Base-by-base conservation (phyloP, 2,113 vertebrate genomes). In the Vulpes vulpes region DNA sequence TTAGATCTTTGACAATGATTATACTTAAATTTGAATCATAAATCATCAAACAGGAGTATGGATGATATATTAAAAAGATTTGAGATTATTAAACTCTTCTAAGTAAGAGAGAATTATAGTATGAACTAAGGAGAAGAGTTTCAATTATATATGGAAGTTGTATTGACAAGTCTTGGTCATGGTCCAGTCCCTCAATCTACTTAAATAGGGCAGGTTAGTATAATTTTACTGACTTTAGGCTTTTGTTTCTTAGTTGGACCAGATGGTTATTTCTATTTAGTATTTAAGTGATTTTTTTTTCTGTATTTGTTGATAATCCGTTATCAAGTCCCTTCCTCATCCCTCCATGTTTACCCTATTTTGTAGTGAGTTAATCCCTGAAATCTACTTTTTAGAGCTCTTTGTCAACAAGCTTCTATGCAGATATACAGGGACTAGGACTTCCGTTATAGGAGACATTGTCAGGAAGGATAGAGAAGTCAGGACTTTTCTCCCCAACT, bases 171-270 rank as follows among this genome's bases (percentile, higher is more conserved):
- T 73, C 11, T 84, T 65, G 23, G 11, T 95, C 30, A n/a, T 67
- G 4, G 57, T 81, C 10, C 62, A 76, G 20, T 65, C 3, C 8
- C 2, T 85, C 80, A 27, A 89, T 69, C n/a, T 60, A 49, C 15
- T 89, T 69, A 85, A 88, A 43, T n/a, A 95, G 60, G 12, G 11
- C 0, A 80, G 30, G 3, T 62, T 91, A 78, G 57, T 35, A 62
- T 69, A 64, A 43, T 49, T 84, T 38, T 5, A 85, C 53, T 80
- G 17, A 97, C 71, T 87, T 89, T 76, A 88, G 27, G 5, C 10
- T 76, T 79, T 43, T 89, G 7, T 60, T 74, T 94, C n/a, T 92
- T 96, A 78, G 94, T 27, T 86, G 55, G 38, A 60, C 55, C 25
- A 74, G 67, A n/a, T 65, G 11, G 22, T 69, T 57, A 89, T 73